Conservation (phyloP, 2,113 vertebrate genomes). For the Plecotus auritus region DNA sequence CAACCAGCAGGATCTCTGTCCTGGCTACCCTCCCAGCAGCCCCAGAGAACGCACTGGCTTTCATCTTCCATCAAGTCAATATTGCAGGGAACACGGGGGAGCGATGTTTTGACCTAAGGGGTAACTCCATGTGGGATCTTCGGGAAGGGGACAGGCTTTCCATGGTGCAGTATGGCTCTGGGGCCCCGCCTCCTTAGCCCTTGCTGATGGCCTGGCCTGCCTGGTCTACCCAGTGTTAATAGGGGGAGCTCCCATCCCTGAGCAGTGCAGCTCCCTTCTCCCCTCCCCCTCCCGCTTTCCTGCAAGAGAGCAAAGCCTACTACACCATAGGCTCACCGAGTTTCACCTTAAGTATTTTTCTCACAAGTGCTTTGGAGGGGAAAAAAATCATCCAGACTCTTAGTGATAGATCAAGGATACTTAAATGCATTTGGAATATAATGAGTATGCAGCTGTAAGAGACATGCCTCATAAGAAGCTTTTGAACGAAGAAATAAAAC, state of each 20-base stretch:
- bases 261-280: background rate
- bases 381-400: constrained; percentile 21
- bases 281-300: background rate
- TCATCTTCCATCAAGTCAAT: background rate
- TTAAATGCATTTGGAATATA: constrained; percentile 63
- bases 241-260: background rate
- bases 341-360: constrained; percentile 44
- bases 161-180: background rate
- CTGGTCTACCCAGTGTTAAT: accelerated
- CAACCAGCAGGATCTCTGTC: background rate
- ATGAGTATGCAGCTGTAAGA: constrained; percentile 56
- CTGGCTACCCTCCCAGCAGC: background rate
- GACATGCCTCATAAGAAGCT: constrained; percentile 63
- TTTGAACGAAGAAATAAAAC: constrained; percentile 67
- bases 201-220: background rate
- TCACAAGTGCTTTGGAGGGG: background rate
- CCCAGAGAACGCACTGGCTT: background rate
- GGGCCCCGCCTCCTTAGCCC: background rate
- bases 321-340: background rate
- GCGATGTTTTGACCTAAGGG: background rate
- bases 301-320: background rate
- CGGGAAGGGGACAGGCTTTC: background rate
- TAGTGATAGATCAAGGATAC: constrained; percentile 58
- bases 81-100: background rate
- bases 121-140: background rate